Evolutionary conservation across 2,113 vertebrate species (phyloP).

Genomic region (Taxidea taxus): DNA sequence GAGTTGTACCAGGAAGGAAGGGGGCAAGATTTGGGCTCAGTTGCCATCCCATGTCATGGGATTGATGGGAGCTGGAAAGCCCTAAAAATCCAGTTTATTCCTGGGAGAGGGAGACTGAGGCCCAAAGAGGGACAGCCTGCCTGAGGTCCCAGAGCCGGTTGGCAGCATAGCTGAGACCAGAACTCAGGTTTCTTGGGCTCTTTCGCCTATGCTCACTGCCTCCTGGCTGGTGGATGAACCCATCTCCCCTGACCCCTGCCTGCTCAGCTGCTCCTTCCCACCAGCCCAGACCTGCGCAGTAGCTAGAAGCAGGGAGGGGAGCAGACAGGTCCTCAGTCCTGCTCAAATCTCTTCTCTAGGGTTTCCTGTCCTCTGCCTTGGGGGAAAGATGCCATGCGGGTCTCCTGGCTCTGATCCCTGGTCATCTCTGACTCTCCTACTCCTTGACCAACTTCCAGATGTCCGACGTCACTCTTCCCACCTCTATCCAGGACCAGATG

Average conservation of each 20-base stretch:
- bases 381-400: background rate
- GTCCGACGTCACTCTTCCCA: background rate
- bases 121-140: background rate
- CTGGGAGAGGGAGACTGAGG: background rate
- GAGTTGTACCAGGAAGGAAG: rapidly evolving
- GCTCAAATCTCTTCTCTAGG: background rate
- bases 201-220: rapidly evolving
- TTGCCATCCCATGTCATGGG: background rate
- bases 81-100: background rate
- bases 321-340: too few species aligned
- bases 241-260: background rate
- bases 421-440: background rate
- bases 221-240: background rate
- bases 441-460: too few species aligned
- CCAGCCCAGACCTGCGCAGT: rapidly evolving
- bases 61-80: background rate
- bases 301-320: background rate
- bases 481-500: background rate
- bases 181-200: background rate
- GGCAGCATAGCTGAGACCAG: background rate
- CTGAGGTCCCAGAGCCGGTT: background rate
- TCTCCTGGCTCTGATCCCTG: background rate
- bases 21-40: background rate
- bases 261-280: background rate
- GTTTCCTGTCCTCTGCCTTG: background rate